These are phyloP conservation scores for Helarctos malayanus DNA, from an alignment of 2,797 vertebrate genomes.

Conservation along the genomic window DNA sequence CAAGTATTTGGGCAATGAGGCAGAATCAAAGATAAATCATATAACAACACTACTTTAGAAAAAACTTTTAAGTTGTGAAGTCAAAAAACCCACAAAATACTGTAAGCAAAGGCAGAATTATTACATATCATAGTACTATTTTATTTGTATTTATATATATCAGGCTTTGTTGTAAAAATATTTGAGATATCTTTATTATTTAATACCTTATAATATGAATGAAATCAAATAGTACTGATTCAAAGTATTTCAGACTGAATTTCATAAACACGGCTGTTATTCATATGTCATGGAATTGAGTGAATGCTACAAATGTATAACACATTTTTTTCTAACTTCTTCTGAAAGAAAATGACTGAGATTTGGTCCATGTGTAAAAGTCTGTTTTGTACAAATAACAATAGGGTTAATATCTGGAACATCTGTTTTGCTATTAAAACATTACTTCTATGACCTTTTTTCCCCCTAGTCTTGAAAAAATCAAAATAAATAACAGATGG, in stretches of 20 bases:
- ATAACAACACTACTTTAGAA: neutral
- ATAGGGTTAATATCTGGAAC: constrained; percentile 64
- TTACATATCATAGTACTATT: neutral
- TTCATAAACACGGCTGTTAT: neutral
- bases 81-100: neutral
- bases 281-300: constrained; percentile 23
- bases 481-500: constrained; percentile 84
- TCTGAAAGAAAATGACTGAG: neutral
- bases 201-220: constrained; percentile 42
- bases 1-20: neutral
- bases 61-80: constrained; percentile 1
- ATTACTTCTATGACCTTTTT: constrained; percentile 62
- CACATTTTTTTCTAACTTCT: constrained; percentile 51
- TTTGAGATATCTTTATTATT: neutral
- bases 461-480: constrained; percentile 73
- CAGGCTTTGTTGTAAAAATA: constrained; percentile 32
- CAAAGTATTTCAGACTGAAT: constrained; percentile 53
- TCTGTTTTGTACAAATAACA: constrained; percentile 74
- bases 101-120: constrained; percentile 30
- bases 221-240: constrained; percentile 28
- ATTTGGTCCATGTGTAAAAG: constrained; percentile 61
- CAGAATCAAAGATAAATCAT: neutral
- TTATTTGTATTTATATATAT: neutral
- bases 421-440: constrained; percentile 61
- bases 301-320: constrained; percentile 1